phyloP scores from a whole-genome alignment of 2,113 vertebrate species.

The Pundamilia nyererei region DNA sequence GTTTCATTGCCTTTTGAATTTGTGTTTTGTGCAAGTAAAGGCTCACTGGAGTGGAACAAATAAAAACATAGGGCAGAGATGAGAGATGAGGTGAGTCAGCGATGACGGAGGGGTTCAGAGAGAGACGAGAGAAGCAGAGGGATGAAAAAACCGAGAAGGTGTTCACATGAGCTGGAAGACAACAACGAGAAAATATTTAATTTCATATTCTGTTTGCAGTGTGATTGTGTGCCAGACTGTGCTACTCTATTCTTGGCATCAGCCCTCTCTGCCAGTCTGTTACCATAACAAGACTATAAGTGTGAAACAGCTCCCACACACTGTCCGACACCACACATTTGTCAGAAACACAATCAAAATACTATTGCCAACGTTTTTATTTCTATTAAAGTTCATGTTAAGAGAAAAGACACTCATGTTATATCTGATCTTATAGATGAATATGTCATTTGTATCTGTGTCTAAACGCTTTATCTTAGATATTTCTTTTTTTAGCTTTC shows the following conservation, averaged over 20 bases:
- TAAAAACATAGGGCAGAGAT: background rate
- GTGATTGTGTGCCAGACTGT: background rate
- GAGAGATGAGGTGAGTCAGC: background rate
- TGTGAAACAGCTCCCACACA: constrained; percentile 39
- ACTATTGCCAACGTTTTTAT: background rate
- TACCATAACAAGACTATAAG: constrained; percentile 34
- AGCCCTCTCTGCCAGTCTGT: constrained; percentile 6
- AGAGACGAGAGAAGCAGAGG: background rate
- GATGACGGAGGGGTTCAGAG: background rate
- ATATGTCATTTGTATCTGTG: background rate
- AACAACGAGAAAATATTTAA: background rate
- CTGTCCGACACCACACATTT: background rate
- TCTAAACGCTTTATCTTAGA: background rate
- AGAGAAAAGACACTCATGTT: background rate
- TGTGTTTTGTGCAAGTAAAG: background rate
- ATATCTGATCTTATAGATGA: background rate
- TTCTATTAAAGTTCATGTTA: background rate
- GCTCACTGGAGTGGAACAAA: background rate
- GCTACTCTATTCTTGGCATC: constrained; percentile 14
- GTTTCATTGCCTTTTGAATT: background rate
- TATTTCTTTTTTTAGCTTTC: background rate
- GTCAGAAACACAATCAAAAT: background rate
- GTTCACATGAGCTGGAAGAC: background rate
- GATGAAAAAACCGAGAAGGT: background rate
- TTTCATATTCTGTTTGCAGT: background rate